A percentile compares a stretch with the other conserved stretches of the same genome.
Evolutionary conservation across 2,113 vertebrate genomes (phyloP).

Genomic region (Athene noctua): DNA sequence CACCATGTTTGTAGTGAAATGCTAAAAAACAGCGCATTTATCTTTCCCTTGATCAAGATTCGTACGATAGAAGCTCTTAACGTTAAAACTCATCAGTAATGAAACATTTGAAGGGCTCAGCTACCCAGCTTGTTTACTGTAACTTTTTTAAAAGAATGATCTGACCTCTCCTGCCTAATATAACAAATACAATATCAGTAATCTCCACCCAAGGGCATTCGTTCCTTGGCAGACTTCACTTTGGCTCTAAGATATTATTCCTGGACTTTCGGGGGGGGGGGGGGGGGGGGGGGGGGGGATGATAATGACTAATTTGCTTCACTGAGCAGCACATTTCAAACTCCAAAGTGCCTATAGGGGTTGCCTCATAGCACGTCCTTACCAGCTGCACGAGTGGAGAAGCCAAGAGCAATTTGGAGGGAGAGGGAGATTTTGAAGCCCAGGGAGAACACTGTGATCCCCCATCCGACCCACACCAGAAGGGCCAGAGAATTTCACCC

Average conservation of each 20-base stretch:
- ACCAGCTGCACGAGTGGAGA: background rate
- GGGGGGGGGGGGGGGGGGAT: background rate
- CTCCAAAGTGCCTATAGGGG: background rate
- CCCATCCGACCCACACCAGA: background rate
- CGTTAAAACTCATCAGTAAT: background rate
- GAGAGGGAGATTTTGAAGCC: background rate
- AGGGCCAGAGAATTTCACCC: background rate
- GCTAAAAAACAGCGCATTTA: slow-evolving; percentile 41
- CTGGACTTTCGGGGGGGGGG: background rate
- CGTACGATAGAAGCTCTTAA: background rate
- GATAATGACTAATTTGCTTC: background rate
- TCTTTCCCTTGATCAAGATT: slow-evolving; percentile 51
- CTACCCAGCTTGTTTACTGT: slow-evolving; percentile 41
- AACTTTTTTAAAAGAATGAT: background rate
- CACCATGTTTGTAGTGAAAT: slow-evolving; percentile 56
- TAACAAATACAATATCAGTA: background rate
- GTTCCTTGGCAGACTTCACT: background rate
- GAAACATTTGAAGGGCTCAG: slow-evolving; percentile 8
- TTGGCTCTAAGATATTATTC: slow-evolving; percentile 9
- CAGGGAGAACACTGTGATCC: background rate
- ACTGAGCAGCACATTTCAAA: background rate
- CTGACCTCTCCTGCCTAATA: background rate
- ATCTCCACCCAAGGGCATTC: slow-evolving; percentile 36
- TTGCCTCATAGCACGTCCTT: background rate
- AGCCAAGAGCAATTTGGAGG: slow-evolving; percentile 7